Conservation (phyloP, 2,797 vertebrate genomes). For the Emys orbicularis region DNA sequence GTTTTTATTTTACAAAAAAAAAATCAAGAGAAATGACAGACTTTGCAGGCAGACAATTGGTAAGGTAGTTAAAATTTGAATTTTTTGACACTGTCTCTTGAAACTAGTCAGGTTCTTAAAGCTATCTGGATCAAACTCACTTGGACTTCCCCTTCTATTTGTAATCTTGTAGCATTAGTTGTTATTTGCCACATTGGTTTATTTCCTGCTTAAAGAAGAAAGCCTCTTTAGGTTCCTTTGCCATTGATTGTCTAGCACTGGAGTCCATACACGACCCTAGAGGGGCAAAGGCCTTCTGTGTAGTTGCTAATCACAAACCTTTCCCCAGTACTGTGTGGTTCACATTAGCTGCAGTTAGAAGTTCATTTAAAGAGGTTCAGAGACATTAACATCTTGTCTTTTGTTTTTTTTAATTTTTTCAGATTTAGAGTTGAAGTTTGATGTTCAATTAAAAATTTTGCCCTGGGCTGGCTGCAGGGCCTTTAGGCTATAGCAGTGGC, state of each 20-base stretch:
- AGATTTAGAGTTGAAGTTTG: conserved; percentile 79
- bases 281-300: not conserved
- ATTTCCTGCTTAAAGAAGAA: not conserved
- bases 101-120: not conserved
- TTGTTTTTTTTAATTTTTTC: conserved; percentile 42
- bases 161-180: not conserved
- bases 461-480: conserved; percentile 91
- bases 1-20: rapidly evolving
- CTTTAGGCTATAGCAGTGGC: conserved; percentile 82
- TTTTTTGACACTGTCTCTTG: not conserved
- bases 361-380: conserved; percentile 18
- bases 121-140: rapidly evolving
- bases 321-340: conserved; percentile 56
- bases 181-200: rapidly evolving
- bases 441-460: conserved; percentile 89
- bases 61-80: rapidly evolving
- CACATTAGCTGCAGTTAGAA: conserved; percentile 13
- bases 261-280: rapidly evolving
- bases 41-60: rapidly evolving
- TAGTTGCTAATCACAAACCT: conserved; percentile 28
- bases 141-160: rapidly evolving
- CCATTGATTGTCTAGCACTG: not conserved
- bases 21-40: rapidly evolving
- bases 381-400: conserved; percentile 78
- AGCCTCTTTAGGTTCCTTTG: not conserved